phyloP scores from a whole-genome alignment of 2,797 vertebrate species.

The Liasis olivaceus region DNA sequence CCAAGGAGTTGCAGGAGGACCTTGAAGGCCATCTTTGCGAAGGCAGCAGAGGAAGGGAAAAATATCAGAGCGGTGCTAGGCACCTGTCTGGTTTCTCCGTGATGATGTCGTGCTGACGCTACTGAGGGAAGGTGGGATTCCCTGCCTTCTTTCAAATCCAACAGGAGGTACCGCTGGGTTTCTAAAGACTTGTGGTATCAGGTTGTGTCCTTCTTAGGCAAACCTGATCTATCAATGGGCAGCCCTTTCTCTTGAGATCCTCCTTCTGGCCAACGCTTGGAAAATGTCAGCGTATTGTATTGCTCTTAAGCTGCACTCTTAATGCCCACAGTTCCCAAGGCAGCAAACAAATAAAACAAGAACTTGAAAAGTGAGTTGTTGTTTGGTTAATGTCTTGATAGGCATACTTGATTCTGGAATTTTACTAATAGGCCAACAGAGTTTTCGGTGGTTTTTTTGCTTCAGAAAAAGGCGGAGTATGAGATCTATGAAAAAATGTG shows the following conservation, averaged over 20 bases:
- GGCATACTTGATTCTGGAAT: background rate
- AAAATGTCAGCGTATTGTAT: background rate
- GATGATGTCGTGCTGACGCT: background rate
- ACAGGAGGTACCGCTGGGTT: background rate
- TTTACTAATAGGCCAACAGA: background rate
- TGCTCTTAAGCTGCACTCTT: background rate
- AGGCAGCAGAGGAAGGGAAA: background rate
- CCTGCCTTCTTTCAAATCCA: rapidly evolving
- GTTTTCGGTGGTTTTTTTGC: background rate
- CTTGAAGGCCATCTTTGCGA: background rate
- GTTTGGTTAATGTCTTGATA: background rate
- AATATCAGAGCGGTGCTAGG: background rate
- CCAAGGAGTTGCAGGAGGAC: too few relatives aligned
- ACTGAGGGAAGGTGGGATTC: background rate
- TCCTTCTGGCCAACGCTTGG: background rate
- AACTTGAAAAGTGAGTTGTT: background rate
- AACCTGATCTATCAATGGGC: background rate
- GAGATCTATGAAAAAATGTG: background rate
- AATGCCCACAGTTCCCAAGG: background rate
- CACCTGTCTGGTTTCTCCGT: background rate
- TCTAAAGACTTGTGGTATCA: rapidly evolving
- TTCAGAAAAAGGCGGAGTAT: background rate
- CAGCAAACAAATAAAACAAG: background rate
- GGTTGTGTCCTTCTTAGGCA: background rate
- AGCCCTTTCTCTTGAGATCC: background rate